Evolutionary conservation across 2,888 invertebrate species (phyloP).

Genomic region (Icerya purchasi): DNA sequence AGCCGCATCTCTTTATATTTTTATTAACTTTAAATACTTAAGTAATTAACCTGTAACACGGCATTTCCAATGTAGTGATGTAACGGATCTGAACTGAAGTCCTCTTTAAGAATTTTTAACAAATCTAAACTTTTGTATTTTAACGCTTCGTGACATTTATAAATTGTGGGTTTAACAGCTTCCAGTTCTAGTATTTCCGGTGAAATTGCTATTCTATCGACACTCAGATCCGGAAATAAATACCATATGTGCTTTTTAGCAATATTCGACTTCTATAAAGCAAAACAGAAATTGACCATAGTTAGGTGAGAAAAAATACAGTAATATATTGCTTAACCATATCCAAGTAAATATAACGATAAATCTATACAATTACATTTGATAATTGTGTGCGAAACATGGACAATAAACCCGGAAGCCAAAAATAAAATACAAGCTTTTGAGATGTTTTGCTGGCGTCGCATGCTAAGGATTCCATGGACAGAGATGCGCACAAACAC

Average conservation of each 20-base stretch:
- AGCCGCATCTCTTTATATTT: too few species aligned
- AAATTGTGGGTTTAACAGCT: neutral
- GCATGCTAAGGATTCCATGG: too few species aligned
- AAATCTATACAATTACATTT: too few species aligned
- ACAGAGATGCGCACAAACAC: too few species aligned
- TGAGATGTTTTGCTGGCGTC: too few species aligned
- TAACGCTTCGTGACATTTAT: neutral
- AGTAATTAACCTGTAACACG: neutral
- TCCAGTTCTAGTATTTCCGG: neutral
- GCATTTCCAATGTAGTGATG: neutral
- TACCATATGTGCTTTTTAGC: neutral
- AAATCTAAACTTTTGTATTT: neutral
- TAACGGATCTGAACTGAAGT: neutral
- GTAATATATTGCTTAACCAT: too few species aligned
- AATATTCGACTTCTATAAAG: neutral
- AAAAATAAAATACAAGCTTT: too few species aligned
- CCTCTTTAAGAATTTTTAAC: neutral
- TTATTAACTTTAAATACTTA: too few species aligned
- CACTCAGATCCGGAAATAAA: neutral
- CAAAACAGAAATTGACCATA: neutral
- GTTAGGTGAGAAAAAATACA: too few species aligned
- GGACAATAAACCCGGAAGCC: too few species aligned
- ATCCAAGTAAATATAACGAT: too few species aligned
- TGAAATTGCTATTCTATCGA: neutral
- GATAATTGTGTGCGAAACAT: too few species aligned